Evolutionary conservation across 1,140 invertebrate genomes (phyloP).

Genomic region (Galendromus occidentalis): DNA sequence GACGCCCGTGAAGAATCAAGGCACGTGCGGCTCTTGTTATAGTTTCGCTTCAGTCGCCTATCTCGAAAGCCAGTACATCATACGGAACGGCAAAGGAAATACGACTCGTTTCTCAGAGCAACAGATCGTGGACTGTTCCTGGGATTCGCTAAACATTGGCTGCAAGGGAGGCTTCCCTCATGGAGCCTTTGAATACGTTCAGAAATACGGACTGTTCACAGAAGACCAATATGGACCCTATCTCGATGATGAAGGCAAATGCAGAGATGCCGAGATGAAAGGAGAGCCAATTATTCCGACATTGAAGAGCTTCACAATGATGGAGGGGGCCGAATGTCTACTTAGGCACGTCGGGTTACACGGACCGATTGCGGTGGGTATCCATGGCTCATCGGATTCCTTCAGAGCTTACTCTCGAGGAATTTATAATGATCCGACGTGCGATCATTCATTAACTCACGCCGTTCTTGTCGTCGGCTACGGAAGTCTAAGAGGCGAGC

Average conservation of each 20-base stretch:
- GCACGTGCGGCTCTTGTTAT: constrained; percentile 83
- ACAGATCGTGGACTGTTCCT: constrained; percentile 85
- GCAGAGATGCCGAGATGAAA: neutral
- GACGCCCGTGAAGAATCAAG: constrained; percentile 56
- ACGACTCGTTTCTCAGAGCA: constrained; percentile 43
- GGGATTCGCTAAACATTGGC: constrained; percentile 83
- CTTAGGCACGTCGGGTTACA: neutral
- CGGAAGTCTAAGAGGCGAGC: neutral
- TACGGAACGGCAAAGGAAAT: constrained; percentile 39
- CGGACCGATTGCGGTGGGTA: neutral
- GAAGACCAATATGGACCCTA: constrained; percentile 78
- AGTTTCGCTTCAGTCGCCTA: constrained; percentile 81
- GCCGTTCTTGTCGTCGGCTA: neutral
- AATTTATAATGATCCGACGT: neutral
- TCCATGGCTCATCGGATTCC: neutral
- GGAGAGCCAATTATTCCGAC: neutral
- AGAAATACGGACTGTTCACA: constrained; percentile 59
- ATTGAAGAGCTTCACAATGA: neutral
- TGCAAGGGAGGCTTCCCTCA: constrained; percentile 84
- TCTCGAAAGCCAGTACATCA: constrained; percentile 68
- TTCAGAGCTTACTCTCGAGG: neutral
- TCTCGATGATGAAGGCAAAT: constrained; percentile 36
- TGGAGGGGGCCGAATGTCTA: neutral
- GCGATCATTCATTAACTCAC: neutral
- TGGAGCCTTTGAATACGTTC: constrained; percentile 72